phyloP scores from a whole-genome alignment of 2,888 invertebrate genomes.

The Oscheius sp. region DNA sequence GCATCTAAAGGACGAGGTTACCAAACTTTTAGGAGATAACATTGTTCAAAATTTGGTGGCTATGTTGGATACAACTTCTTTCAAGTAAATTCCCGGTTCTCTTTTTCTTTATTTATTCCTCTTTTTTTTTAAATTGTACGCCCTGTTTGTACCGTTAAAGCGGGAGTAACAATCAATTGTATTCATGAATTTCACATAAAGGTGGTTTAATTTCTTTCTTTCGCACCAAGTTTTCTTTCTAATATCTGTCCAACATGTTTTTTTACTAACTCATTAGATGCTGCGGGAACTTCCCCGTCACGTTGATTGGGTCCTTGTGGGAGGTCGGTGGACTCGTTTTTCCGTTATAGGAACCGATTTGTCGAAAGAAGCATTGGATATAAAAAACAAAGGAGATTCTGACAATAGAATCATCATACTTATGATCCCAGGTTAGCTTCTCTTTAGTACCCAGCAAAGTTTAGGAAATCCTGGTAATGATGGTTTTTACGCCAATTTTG shows the following conservation, averaged over 20 bases:
- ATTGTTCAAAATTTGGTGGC: conserved; percentile 67
- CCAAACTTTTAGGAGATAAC: conserved; percentile 65
- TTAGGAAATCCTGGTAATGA: conserved; percentile 66
- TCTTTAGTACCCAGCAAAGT: background rate
- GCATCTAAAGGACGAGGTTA: conserved; percentile 90
- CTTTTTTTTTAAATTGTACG: background rate
- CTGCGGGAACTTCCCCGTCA: conserved; percentile 43
- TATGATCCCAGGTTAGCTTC: conserved; percentile 55
- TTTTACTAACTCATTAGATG: conserved; percentile 20
- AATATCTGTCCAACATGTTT: background rate
- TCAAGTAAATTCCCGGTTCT: conserved; percentile 46
- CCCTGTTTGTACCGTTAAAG: background rate
- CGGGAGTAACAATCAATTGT: too few relatives aligned
- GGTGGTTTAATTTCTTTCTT: background rate
- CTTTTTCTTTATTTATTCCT: conserved; percentile 12
- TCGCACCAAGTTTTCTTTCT: conserved; percentile 3
- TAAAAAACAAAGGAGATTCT: conserved; percentile 36
- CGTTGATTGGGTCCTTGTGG: conserved; percentile 56
- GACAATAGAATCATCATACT: conserved; percentile 51
- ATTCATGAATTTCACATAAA: background rate
- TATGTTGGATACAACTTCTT: conserved; percentile 65
- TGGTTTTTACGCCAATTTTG: conserved; percentile 63
- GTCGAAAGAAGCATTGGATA: conserved; percentile 38
- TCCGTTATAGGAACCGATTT: conserved; percentile 57
- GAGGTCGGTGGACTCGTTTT: conserved; percentile 59